Conservation (phyloP, 2,113 vertebrate genomes). For the Nibea albiflora region DNA sequence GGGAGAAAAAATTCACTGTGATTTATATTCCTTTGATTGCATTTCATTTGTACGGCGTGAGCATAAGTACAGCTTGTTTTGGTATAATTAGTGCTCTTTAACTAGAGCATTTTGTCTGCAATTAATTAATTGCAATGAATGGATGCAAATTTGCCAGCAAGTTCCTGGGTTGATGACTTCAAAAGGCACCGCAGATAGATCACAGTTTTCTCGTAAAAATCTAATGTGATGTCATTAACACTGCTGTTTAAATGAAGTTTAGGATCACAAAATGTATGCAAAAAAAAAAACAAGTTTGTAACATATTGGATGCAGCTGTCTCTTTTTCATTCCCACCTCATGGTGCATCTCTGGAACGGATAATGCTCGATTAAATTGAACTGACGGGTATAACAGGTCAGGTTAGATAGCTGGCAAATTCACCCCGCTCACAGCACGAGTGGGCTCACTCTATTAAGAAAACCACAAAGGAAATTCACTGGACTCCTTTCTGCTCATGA, state of each 20-base stretch:
- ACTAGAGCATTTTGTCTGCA: neutral
- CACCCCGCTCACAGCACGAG: neutral
- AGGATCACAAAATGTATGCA: neutral
- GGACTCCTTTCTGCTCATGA: slow-evolving; percentile 9
- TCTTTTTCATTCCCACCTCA: neutral
- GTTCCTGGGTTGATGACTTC: neutral
- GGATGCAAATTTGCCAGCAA: neutral
- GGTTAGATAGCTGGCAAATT: slow-evolving; percentile 1
- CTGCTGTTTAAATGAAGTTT: neutral
- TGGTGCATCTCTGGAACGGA: neutral
- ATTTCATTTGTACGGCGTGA: slow-evolving; percentile 11
- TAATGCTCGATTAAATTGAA: neutral
- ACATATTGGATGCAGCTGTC: neutral
- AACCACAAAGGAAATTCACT: neutral
- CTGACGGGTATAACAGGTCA: neutral
- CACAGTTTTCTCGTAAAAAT: neutral
- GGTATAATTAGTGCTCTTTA: neutral
- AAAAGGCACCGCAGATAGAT: neutral
- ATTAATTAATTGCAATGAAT: neutral
- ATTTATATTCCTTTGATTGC: neutral
- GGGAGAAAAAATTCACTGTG: neutral
- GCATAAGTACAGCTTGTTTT: neutral
- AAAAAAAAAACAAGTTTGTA: neutral
- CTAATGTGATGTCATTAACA: no score
- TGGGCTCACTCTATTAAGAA: neutral